phyloP scores from a whole-genome alignment of 2,113 vertebrate genomes.

The Lamprologus speciosus region DNA sequence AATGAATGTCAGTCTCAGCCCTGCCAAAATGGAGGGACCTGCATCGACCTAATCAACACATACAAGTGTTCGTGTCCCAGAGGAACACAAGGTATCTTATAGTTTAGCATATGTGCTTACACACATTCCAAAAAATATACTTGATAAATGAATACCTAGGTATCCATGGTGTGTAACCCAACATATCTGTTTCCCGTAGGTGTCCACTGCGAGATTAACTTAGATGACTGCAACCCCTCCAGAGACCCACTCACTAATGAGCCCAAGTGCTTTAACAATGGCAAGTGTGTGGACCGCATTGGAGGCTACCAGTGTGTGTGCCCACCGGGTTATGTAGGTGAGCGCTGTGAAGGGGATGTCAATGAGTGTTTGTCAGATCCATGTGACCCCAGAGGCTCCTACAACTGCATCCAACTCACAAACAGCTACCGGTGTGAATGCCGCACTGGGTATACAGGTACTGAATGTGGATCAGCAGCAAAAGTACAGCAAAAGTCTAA shows the following conservation, averaged over 20 bases:
- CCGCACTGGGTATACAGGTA: slow-evolving; percentile 87
- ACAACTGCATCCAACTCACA: slow-evolving; percentile 93
- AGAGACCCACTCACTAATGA: slow-evolving; percentile 78
- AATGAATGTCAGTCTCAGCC: slow-evolving; percentile 95
- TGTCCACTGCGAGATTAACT: slow-evolving; percentile 93
- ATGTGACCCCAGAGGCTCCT: slow-evolving; percentile 86
- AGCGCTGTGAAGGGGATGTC: slow-evolving; percentile 95
- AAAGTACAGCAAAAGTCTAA: background rate
- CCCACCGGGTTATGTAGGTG: slow-evolving; percentile 87
- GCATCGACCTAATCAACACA: slow-evolving; percentile 94
- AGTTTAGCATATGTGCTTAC: background rate
- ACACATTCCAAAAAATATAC: background rate
- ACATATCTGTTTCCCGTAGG: slow-evolving; percentile 57
- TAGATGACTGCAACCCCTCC: slow-evolving; percentile 89
- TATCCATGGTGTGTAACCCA: background rate
- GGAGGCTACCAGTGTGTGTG: slow-evolving; percentile 92
- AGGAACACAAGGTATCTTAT: slow-evolving; percentile 86
- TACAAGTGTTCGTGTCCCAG: slow-evolving; percentile 98
- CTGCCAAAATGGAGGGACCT: slow-evolving; percentile 92
- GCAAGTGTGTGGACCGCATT: slow-evolving; percentile 86
- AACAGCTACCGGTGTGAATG: slow-evolving; percentile 96
- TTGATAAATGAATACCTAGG: background rate
- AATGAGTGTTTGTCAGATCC: slow-evolving; percentile 97
- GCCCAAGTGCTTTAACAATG: slow-evolving; percentile 94
- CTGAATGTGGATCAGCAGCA: background rate